phyloP scores from a whole-genome alignment of 2,888 invertebrate species.

The Drosophila mimetica region DNA sequence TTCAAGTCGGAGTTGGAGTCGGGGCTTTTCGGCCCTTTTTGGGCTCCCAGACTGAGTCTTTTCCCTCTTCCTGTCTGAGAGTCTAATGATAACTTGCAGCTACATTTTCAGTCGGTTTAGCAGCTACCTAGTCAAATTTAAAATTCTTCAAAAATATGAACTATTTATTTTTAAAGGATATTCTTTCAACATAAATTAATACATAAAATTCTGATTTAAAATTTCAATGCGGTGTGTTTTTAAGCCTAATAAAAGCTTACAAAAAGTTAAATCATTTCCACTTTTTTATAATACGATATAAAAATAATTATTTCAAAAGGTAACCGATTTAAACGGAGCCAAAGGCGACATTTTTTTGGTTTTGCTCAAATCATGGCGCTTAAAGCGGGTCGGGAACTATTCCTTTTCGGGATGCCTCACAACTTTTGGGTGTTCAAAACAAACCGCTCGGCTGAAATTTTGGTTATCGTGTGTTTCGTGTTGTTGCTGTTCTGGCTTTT shows the following conservation, averaged over 20 bases:
- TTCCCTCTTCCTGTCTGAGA: conserved; percentile 33
- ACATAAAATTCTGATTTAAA: too few relatives aligned
- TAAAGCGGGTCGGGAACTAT: conserved; percentile 41
- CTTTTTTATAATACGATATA: background rate
- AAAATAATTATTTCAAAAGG: background rate
- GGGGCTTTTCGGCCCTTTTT: conserved; percentile 47
- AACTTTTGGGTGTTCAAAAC: conserved; percentile 8
- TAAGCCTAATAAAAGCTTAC: too few relatives aligned
- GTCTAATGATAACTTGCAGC: conserved; percentile 39
- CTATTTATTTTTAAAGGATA: background rate
- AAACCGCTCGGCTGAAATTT: conserved; percentile 52
- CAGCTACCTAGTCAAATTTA: background rate
- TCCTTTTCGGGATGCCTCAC: conserved; percentile 23
- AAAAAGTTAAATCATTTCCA: too few relatives aligned
- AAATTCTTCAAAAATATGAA: background rate
- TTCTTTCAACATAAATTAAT: too few relatives aligned
- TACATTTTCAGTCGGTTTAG: conserved; percentile 20
- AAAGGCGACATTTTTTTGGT: conserved; percentile 11
- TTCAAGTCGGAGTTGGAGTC: conserved; percentile 64
- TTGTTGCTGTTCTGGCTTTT: conserved; percentile 54
- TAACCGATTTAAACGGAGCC: background rate
- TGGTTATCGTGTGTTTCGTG: conserved; percentile 44
- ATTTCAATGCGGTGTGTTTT: too few relatives aligned
- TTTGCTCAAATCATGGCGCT: conserved; percentile 33
- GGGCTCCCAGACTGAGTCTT: conserved; percentile 10